A percentile compares a stretch with the other conserved stretches of the same genome.
Evolutionary conservation across 2,888 invertebrate genomes (phyloP).

Genomic region (Eupithecia centaureata): DNA sequence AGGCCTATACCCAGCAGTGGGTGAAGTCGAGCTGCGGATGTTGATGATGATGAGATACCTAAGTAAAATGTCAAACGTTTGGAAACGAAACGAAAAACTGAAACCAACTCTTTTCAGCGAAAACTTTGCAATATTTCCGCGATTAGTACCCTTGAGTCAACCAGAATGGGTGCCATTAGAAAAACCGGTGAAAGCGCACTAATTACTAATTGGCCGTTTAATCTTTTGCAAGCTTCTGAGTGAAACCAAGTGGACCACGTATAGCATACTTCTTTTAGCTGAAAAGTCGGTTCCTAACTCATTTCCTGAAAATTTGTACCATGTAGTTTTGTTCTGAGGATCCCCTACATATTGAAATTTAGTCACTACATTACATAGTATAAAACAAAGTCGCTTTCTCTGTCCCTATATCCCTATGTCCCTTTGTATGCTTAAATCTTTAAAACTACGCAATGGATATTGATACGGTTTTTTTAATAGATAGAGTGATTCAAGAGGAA

Average conservation of each 20-base stretch:
- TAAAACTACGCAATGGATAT: no score
- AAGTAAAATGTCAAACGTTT: not conserved
- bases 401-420: no score
- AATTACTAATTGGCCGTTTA: conserved; percentile 25
- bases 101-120: not conserved
- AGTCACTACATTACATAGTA: no score
- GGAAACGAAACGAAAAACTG: not conserved
- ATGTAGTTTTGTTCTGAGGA: no score
- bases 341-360: no score
- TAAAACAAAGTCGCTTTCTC: no score
- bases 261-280: conserved; percentile 11
- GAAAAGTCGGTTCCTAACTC: conserved; percentile 8
- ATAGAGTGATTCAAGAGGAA: no score
- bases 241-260: conserved; percentile 1
- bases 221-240: conserved; percentile 14
- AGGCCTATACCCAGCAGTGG: no score
- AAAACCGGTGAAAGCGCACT: conserved; percentile 13
- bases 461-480: no score
- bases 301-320: conserved; percentile 11
- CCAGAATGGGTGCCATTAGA: conserved; percentile 2
- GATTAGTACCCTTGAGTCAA: not conserved
- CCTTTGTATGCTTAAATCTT: no score
- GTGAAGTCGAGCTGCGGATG: no score
- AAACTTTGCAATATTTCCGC: not conserved
- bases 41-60: no score